Evolutionary conservation across 1,140 invertebrate species (phyloP).

Genomic region (Popillia japonica): DNA sequence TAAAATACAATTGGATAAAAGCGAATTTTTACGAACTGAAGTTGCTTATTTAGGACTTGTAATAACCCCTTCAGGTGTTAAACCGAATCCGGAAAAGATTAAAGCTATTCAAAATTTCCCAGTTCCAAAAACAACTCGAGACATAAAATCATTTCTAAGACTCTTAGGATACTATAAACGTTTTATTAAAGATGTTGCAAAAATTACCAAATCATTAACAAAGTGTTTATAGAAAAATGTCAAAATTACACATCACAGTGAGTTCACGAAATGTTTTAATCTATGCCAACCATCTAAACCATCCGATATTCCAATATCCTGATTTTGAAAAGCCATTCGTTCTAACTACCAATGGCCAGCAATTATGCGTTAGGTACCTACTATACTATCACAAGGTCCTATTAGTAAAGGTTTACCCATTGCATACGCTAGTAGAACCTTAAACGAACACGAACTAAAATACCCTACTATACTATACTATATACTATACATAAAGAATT

Average conservation of each 20-base stretch:
- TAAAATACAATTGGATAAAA: conserved; percentile 52
- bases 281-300: conserved; percentile 7
- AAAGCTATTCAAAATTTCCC: no score
- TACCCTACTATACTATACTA: conserved; percentile 33
- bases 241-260: conserved; percentile 31
- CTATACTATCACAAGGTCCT: no score
- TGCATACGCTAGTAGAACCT: no score
- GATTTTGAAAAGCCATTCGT: no score
- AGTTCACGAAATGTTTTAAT: conserved; percentile 16
- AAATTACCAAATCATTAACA: conserved; percentile 44
- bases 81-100: no score
- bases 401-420: no score
- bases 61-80: no score
- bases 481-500: conserved; percentile 40
- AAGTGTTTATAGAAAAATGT: conserved; percentile 37
- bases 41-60: conserved; percentile 40
- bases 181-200: conserved; percentile 42
- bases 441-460: no score
- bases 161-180: no score
- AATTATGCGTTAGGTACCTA: conserved; percentile 22
- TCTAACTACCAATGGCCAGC: no score
- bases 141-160: conserved; percentile 53
- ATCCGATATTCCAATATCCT: no score
- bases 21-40: conserved; percentile 45
- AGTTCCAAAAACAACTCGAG: no score